Evolutionary conservation across 2,113 vertebrate species (phyloP).

Genomic region (Montifringilla adamsi): DNA sequence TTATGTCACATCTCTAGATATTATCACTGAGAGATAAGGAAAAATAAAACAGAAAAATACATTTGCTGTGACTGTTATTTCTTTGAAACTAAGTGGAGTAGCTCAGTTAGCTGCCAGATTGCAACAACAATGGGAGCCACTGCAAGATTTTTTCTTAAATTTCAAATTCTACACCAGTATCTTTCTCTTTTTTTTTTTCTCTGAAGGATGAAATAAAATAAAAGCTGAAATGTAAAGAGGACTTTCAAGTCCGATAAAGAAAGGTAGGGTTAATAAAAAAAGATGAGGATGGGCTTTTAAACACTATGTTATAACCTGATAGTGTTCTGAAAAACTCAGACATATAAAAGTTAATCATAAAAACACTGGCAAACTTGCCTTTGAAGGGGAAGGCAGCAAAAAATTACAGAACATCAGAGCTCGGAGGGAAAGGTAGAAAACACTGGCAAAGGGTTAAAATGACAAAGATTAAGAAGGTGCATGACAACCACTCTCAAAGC

Average conservation of each 20-base stretch:
- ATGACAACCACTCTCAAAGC: conserved; percentile 53
- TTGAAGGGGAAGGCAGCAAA: conserved; percentile 47
- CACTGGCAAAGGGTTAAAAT: conserved; percentile 42
- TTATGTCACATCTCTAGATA: not conserved
- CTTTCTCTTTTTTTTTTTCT: not conserved
- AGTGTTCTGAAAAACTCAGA: conserved; percentile 7
- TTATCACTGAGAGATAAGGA: not conserved
- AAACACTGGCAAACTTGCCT: conserved; percentile 25
- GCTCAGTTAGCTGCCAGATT: not conserved
- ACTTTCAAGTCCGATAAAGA: conserved; percentile 3
- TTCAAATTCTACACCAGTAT: not conserved
- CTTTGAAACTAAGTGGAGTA: not conserved
- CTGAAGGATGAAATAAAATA: not conserved
- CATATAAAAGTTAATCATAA: conserved; percentile 42
- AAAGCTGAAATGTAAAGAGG: conserved; percentile 10
- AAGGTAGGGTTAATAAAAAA: conserved; percentile 6
- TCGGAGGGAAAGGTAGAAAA: not conserved
- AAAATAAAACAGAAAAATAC: not conserved
- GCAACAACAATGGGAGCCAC: not conserved
- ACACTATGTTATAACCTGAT: not conserved
- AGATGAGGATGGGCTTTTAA: conserved; percentile 6
- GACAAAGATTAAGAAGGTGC: conserved; percentile 52
- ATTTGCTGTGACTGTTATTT: not conserved
- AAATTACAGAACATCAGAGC: conserved; percentile 25
- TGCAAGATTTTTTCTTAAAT: not conserved